Evolutionary conservation across 2,797 vertebrate species (phyloP), one percentile per base, ranked within the genome.

Genomic region (Galagoides demidoff): DNA sequence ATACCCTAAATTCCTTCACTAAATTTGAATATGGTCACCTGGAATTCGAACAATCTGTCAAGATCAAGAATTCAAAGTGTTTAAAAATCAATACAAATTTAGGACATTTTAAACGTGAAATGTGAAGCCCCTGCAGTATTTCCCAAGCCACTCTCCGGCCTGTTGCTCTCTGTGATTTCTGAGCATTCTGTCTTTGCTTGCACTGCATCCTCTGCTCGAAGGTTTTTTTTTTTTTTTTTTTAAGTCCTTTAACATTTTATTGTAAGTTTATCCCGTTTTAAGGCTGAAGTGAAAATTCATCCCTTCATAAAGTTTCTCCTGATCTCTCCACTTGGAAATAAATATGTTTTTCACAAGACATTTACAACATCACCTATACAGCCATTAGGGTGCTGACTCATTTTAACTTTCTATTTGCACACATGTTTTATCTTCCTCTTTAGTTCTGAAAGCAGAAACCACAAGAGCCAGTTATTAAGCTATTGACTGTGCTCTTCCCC

Each of bases 331-430:
- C 43, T 55, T 88, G 66, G 63, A 96, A 95, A 70, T 73, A 94
- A 70, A 49, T 64, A 23, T 73, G 29, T 92, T 76, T 31, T 88
- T 63, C 17, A 39, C 5, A 70, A 43, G 52, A 77, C 13, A 74
- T 55, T 82, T 74, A 37, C 3, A 25, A n/a, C 4, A 55, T 64
- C 77, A 73, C 85, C 49, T 74, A 23, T 27, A 52, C 25, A 84
- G n/a, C 29, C 68, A 20, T 61, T 73, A 71, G 59, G 29, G 55
- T 86, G 45, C 20, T 84, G 79, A 71, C n/a, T 87, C 71, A 93
- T 84, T 97, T 70, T 92, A 77, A 84, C 43, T 94, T 85, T 93
- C 7, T 39, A 79, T 91, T 85, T 73, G 61, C 22, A 61, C 66
- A n/a, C 0, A 0, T 12, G 13, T 89, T 92, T 92, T 59, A 74